These are phyloP conservation scores for Kobus ellipsiprymnus DNA, from an alignment of 2,113 vertebrate species.

Conservation along the genomic window DNA sequence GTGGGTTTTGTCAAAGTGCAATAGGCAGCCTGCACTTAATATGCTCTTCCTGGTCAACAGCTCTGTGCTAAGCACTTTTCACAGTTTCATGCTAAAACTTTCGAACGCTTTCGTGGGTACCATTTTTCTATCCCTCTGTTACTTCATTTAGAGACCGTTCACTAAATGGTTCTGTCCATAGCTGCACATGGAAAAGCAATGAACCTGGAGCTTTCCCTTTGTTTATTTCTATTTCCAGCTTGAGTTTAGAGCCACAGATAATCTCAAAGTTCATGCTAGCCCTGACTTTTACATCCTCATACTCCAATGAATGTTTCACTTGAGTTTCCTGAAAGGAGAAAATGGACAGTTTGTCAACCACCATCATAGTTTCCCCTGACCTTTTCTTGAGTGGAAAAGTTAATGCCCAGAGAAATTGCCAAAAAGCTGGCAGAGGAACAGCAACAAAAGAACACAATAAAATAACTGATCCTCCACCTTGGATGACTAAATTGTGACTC, in stretches of 20 bases:
- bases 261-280: neutral
- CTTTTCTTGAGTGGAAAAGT: neutral
- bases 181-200: neutral
- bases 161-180: neutral
- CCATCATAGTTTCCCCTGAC: neutral
- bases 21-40: accelerated
- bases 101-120: accelerated
- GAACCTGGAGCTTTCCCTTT: neutral
- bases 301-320: neutral
- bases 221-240: neutral
- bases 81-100: neutral
- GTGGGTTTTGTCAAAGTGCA: accelerated
- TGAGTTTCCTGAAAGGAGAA: neutral
- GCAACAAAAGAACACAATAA: neutral
- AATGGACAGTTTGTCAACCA: neutral
- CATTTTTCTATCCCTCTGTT: neutral
- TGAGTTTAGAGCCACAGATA: neutral
- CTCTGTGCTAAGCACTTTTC: neutral
- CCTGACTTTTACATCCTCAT: neutral
- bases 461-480: neutral
- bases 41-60: neutral
- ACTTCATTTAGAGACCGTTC: neutral
- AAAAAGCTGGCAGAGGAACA: neutral
- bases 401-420: neutral
- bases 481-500: neutral